Evolutionary conservation across 1,140 invertebrate genomes (phyloP), one percentile per base, ranked within the genome.

Genomic region (Apis mellifera): DNA sequence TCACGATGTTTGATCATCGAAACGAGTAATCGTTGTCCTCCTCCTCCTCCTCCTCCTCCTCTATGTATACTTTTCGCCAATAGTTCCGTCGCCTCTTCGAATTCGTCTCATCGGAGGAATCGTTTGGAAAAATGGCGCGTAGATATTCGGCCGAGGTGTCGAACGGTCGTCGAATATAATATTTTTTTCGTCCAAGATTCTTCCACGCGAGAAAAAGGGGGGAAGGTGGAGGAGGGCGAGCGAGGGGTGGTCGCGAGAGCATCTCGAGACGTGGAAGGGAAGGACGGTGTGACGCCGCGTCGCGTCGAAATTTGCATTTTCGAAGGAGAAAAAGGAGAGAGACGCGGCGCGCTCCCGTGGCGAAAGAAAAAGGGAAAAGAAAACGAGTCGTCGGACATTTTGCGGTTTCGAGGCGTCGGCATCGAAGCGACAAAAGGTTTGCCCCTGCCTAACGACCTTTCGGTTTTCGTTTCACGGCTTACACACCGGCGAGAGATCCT

Each of bases 391-490:
- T 75, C 85, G 90, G 89, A 86, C 87, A 87, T 88, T 88, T 92
- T 92, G 92, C 89, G 91, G 92, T 92, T 92, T 91, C 91, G 91
- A 87, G 2, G 32, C 91, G 92, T 93, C 93, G 93, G 93, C 92
- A 90, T 90, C 86, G 86, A 73, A 86, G 87, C 92, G 93, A 93
- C 93, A 93, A 93, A 93, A 92, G 93, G 89, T 91, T 92, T 91
- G 90, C 86, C 87, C 86, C 93, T 93, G 92, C 92, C 91, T 93
- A 93, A 93, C 93, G 93, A 93, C 92, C 92, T 93, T 89, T 93
- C 92, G 91, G 90, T 93, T 92, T 92, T 92, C 89, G 91, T 93
- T 93, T 92, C 90, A 91, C 90, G 88, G 91, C 84, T 92, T 92
- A 93, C 90, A 92, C 90, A 91, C 79, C 74, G 79, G 84, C 72